A percentile compares a stretch with the other conserved stretches of the same genome.
Conservation (phyloP, 2,113 vertebrate species). For the Bufo bufo region DNA sequence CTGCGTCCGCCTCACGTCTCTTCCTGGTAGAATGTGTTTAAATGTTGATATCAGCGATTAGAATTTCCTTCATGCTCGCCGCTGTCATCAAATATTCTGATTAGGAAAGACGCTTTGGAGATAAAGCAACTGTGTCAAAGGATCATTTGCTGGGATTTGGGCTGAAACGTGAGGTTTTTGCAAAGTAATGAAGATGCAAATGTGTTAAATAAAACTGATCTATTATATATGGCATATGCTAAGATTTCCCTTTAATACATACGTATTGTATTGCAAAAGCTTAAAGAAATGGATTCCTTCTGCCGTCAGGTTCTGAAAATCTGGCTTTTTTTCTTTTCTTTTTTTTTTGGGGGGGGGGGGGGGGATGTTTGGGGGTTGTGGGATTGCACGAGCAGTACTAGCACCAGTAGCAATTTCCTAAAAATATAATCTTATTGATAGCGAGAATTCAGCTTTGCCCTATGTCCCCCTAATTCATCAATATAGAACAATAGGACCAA, state of each 20-base stretch:
- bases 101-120: neutral
- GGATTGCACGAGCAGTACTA: too few relatives aligned
- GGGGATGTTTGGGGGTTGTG: too few relatives aligned
- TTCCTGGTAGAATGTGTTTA: slow-evolving; percentile 23
- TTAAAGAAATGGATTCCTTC: neutral
- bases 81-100: slow-evolving; percentile 30
- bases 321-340: neutral
- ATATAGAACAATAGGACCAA: too few relatives aligned
- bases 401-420: too few relatives aligned
- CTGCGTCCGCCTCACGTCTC: slow-evolving; percentile 7
- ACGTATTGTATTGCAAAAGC: neutral
- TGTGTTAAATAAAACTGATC: neutral
- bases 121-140: neutral
- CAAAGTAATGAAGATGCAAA: slow-evolving; percentile 3
- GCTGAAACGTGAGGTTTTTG: neutral
- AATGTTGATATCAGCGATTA: slow-evolving; percentile 31
- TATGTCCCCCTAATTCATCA: too few relatives aligned
- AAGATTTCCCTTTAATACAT: neutral
- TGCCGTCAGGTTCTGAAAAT: neutral
- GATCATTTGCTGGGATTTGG: neutral
- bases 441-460: too few relatives aligned
- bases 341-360: too few relatives aligned
- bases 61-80: slow-evolving; percentile 16
- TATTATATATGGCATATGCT: neutral
- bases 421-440: too few relatives aligned